Percentiles rank a stretch among this genome's conserved stretches.
Conservation (phyloP, 2,797 vertebrate genomes). For the Hipposideros larvatus region DNA sequence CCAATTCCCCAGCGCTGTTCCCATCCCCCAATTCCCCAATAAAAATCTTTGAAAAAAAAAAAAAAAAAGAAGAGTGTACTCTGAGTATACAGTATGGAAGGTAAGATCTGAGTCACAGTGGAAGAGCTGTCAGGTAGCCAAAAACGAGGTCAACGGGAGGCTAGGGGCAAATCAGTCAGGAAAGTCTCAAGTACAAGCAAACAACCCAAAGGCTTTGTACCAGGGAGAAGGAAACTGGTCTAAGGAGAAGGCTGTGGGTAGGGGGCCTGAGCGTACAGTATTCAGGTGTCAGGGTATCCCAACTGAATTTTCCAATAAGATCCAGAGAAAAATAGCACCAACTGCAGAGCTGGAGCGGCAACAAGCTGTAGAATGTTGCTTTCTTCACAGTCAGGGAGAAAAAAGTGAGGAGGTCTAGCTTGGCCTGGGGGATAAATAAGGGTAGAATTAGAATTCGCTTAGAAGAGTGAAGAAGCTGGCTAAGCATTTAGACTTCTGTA, state of each 20-base stretch:
- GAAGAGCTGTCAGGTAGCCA: fast-evolving
- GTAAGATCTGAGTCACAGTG: background rate
- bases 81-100: no score
- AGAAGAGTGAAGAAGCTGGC: background rate
- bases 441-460: background rate
- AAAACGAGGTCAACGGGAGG: background rate
- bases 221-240: background rate
- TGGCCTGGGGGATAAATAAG: background rate
- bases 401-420: background rate
- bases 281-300: background rate
- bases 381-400: background rate
- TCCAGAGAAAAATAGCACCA: background rate
- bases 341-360: background rate
- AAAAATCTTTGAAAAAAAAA: no score
- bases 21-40: no score
- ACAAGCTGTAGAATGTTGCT: background rate
- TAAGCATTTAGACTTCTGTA: no score
- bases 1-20: no score
- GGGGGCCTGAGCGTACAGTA: fast-evolving
- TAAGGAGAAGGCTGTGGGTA: background rate
- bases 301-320: no score
- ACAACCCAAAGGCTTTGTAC: background rate
- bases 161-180: background rate
- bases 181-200: background rate
- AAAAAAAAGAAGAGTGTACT: no score